phyloP scores from a whole-genome alignment of 2,888 invertebrate genomes.

The Sussaba pulchella region DNA sequence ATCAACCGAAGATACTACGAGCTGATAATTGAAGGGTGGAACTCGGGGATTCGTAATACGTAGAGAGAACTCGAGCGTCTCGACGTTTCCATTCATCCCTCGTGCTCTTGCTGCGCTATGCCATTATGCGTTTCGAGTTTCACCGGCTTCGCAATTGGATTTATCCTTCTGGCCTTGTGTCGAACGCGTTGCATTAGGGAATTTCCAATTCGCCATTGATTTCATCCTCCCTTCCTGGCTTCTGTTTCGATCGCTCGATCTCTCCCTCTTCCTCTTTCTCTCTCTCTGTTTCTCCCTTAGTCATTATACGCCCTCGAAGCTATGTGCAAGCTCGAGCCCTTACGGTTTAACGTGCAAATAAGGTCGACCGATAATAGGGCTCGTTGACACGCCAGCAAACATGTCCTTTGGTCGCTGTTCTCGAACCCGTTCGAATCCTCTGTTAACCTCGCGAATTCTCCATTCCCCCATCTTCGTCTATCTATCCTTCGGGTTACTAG shows the following conservation, averaged over 20 bases:
- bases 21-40: slow-evolving; percentile 24
- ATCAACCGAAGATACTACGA: slow-evolving; percentile 26
- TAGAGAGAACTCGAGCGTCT: slow-evolving; percentile 16
- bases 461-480: background rate
- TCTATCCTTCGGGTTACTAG: background rate
- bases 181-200: slow-evolving; percentile 16
- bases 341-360: slow-evolving; percentile 72
- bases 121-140: slow-evolving; percentile 1
- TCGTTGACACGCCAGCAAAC: slow-evolving; percentile 73
- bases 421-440: slow-evolving; percentile 28
- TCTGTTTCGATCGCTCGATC: no score
- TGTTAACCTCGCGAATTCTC: background rate
- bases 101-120: slow-evolving; percentile 2
- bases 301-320: slow-evolving; percentile 17
- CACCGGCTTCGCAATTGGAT: slow-evolving; percentile 19
- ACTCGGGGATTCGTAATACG: background rate
- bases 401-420: slow-evolving; percentile 45
- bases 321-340: slow-evolving; percentile 26
- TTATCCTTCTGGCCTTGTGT: slow-evolving; percentile 26
- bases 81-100: slow-evolving; percentile 24
- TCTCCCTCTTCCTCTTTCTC: background rate
- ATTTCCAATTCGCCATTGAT: slow-evolving; percentile 24
- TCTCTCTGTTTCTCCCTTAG: background rate
- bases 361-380: slow-evolving; percentile 74
- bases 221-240: background rate